Base-by-base conservation (phyloP, 2,888 invertebrate species). In the Alentia gelatinosa region DNA sequence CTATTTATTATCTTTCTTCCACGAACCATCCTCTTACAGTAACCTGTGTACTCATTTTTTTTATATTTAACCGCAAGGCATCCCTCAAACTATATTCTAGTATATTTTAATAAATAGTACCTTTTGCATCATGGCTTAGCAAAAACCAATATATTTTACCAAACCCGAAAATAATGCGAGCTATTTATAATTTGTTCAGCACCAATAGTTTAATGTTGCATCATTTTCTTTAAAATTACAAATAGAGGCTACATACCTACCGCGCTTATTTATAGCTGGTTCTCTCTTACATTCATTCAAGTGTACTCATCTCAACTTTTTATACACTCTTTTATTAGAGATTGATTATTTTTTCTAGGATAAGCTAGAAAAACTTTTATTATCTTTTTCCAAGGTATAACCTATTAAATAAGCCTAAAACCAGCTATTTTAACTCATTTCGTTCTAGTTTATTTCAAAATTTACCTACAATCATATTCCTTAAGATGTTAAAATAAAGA, bases 51-150 rank as follows among this genome's bases (percentile, higher is more conserved):
- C 56, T 12, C 3, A 4, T 56, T 56, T n/a, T n/a, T 19, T 9
- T 56, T 56, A 9, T 56, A 4, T 19, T 56, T 56, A n/a, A n/a
- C 56, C 19, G 56, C n/a, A 56, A 56, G 19, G 56, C 7, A 12
- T n/a, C n/a, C n/a, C 19, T 56, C 3, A 56, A n/a, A 5, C 3
- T 19, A 56, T 56, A 5, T 9, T 56, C n/a, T 56, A 56, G 3
- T 56, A 56, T 56, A 56, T 9, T 56, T n/a, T 56, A 56, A 9
- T 56, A 9, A 4, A 4, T 56, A 56, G 56, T 97, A 97, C 97
- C 97, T 97, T 97, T 97, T 97, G 97, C 97, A 97, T 97, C 97
- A 97, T 97, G 97, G 97, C 97, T 97, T 97, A 97, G 74, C 92
- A 92, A 93, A 91, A 40, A 26, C 4, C 12, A 63, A 19, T 37